Conservation (phyloP, 2,888 invertebrate genomes). For the Plebejus anna region DNA sequence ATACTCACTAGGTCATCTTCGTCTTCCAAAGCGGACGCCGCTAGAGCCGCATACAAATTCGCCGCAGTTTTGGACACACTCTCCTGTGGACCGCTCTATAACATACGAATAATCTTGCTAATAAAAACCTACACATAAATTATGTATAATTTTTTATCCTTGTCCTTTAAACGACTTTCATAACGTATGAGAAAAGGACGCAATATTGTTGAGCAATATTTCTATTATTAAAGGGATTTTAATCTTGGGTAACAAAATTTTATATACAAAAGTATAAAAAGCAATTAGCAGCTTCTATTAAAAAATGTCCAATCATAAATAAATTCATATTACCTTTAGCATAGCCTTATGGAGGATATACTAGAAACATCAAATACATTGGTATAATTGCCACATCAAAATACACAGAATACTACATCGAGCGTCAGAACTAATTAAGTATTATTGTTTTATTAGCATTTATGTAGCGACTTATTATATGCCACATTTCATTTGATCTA, state of each 20-base stretch:
- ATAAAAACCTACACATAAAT: neutral
- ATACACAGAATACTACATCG: neutral
- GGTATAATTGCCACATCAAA: neutral
- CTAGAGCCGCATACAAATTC: conserved; percentile 90
- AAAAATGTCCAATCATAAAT: neutral
- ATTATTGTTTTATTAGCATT: neutral
- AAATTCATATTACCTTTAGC: conserved; percentile 15
- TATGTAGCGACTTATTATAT: neutral
- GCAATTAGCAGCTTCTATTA: neutral
- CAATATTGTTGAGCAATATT: neutral
- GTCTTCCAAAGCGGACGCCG: conserved; percentile 90
- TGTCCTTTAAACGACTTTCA: neutral
- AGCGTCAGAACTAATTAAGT: neutral
- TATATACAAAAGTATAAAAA: neutral
- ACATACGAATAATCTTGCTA: conserved; percentile 32
- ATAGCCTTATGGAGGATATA: conserved; percentile 27
- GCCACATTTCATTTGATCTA: no score
- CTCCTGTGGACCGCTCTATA: conserved; percentile 62
- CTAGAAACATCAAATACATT: conserved; percentile 15
- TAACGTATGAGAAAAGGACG: neutral
- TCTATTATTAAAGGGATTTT: no score
- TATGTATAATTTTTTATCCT: neutral
- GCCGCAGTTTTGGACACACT: conserved; percentile 90
- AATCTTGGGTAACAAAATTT: neutral
- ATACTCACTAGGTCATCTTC: conserved; percentile 82